Percentiles rank a stretch among this genome's conserved stretches.
These are phyloP conservation scores for Steinernema feltiae DNA, from an alignment of 1,140 invertebrate species.

Conservation along the genomic window DNA sequence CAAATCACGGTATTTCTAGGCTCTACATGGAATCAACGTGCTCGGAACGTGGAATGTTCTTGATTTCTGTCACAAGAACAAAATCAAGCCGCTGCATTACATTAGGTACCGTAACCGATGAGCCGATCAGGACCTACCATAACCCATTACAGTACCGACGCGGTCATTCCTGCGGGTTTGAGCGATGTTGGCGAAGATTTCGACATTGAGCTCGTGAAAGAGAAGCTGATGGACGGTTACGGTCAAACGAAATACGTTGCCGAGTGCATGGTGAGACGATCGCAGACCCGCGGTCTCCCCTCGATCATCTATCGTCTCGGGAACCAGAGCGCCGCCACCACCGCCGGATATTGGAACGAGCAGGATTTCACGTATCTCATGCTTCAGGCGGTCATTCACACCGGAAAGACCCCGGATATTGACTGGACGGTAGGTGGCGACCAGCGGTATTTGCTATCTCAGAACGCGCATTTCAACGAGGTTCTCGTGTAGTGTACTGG, in stretches of 20 bases:
- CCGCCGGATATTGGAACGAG: constrained; percentile 60
- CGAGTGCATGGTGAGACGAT: constrained; percentile 60
- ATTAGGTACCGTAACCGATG: constrained; percentile 55
- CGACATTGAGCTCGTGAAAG: constrained; percentile 51
- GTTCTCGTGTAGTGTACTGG: no score
- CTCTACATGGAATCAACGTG: constrained; percentile 62
- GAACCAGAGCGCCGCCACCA: constrained; percentile 47
- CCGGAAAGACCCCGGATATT: constrained; percentile 59
- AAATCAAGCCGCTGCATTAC: constrained; percentile 63
- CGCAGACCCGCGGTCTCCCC: constrained; percentile 60
- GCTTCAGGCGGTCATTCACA: constrained; percentile 59
- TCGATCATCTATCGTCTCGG: constrained; percentile 62
- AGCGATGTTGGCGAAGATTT: constrained; percentile 59
- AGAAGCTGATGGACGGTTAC: constrained; percentile 60
- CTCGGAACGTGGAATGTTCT: constrained; percentile 62
- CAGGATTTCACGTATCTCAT: constrained; percentile 62
- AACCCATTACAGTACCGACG: constrained; percentile 59
- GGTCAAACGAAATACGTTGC: constrained; percentile 63
- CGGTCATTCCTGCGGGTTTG: constrained; percentile 60
- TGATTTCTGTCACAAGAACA: constrained; percentile 61
- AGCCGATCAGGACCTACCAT: background rate
- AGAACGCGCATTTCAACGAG: no score
- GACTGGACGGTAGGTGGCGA: constrained; percentile 58
- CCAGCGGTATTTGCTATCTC: no score
- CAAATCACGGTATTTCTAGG: constrained; percentile 36